Conservation (phyloP, 2,797 vertebrate genomes). For the Orestias chungarensis region DNA sequence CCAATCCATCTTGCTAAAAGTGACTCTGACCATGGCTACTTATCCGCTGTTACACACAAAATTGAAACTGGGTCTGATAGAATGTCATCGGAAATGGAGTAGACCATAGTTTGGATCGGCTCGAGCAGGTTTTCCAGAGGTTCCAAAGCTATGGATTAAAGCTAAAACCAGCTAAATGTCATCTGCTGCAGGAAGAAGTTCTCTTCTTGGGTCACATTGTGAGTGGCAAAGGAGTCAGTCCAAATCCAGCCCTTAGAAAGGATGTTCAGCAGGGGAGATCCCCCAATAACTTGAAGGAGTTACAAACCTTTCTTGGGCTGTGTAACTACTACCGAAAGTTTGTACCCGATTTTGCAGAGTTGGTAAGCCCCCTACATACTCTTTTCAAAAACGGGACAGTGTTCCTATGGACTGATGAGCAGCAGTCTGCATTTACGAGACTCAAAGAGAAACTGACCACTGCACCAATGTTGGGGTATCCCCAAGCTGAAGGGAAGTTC, state of each 20-base stretch:
- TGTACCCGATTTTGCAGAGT: not conserved
- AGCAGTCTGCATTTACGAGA: not conserved
- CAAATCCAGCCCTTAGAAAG: not conserved
- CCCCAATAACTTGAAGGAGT: not conserved
- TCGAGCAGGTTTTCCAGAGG: not conserved
- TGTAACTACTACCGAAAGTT: not conserved
- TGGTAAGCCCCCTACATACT: not conserved
- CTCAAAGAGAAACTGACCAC: conserved; percentile 1
- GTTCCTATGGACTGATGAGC: not conserved
- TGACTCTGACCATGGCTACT: too few species aligned
- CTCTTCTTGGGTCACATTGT: not conserved
- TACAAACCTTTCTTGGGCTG: not conserved
- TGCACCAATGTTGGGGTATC: not conserved
- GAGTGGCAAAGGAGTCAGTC: not conserved
- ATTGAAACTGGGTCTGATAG: too few species aligned
- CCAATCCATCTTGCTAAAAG: too few species aligned
- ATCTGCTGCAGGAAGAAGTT: not conserved
- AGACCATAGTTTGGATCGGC: not conserved
- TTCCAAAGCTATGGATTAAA: not conserved
- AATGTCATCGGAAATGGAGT: not conserved
- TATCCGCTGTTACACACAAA: not conserved
- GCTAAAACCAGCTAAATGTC: not conserved
- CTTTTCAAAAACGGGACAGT: not conserved
- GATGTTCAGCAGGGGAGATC: not conserved
- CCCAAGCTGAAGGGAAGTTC: not conserved